Evolutionary conservation across 2,113 vertebrate genomes (phyloP).

Genomic region (Ictalurus furcatus): DNA sequence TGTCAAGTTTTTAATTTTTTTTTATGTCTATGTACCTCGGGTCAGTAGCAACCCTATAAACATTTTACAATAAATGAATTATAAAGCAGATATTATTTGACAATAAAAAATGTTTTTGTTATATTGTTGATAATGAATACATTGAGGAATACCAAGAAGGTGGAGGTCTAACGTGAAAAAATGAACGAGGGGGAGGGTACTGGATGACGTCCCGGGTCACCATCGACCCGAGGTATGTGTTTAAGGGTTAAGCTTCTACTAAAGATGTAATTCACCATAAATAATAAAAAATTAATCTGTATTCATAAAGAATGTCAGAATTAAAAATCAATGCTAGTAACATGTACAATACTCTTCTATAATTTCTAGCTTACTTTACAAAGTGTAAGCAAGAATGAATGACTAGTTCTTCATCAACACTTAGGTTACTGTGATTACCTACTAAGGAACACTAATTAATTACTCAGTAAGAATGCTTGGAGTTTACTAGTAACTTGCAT

Average conservation of each 20-base stretch:
- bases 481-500: background rate
- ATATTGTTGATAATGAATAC: too few species aligned
- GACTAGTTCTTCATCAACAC: background rate
- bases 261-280: background rate
- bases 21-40: too few species aligned
- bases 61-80: too few species aligned
- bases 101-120: too few species aligned
- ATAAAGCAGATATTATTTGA: too few species aligned
- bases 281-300: background rate
- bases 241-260: background rate
- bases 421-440: background rate
- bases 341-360: background rate
- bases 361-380: background rate
- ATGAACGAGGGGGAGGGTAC: too few species aligned
- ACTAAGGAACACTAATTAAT: background rate
- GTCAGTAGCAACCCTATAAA: too few species aligned
- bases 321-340: background rate
- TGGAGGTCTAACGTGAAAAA: too few species aligned
- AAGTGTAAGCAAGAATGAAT: background rate
- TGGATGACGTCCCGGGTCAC: too few species aligned
- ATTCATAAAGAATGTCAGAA: background rate
- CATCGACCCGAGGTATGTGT: too few species aligned
- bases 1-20: too few species aligned
- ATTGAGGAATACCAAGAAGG: too few species aligned
- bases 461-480: background rate